phyloP scores from a whole-genome alignment of 2,797 vertebrate species.

The Girardinus metallicus region DNA sequence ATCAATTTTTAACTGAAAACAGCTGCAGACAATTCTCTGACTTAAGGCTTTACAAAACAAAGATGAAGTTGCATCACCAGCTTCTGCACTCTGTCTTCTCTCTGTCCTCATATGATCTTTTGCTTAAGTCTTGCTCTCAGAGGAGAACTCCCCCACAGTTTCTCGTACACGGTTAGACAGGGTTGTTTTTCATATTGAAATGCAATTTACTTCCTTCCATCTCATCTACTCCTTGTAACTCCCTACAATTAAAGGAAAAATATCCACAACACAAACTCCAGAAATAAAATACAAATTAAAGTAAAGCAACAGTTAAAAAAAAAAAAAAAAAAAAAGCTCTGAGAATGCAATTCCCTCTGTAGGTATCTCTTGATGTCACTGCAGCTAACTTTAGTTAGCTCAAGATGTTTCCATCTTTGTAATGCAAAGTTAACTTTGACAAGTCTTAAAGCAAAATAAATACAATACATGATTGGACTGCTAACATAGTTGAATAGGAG shows the following conservation, averaged over 20 bases:
- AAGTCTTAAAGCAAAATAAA: not conserved
- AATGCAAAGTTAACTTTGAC: not conserved
- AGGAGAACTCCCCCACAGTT: constrained; percentile 39
- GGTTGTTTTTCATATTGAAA: constrained; percentile 33
- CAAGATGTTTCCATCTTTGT: not conserved
- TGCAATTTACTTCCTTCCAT: constrained; percentile 24
- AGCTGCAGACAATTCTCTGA: constrained; percentile 50
- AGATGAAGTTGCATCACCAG: constrained; percentile 53
- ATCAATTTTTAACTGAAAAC: constrained; percentile 28
- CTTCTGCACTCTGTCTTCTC: constrained; percentile 14
- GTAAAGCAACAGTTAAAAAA: not conserved
- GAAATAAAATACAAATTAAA: not conserved
- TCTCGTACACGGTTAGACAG: constrained; percentile 18
- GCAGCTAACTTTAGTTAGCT: not conserved
- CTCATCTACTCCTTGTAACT: constrained; percentile 7
- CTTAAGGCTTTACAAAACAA: constrained; percentile 48
- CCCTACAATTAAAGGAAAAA: constrained; percentile 10
- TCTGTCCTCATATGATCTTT: constrained; percentile 35
- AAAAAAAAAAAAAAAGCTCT: not conserved
- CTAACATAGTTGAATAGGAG: not conserved
- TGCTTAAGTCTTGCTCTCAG: constrained; percentile 28
- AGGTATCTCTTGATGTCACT: not conserved
- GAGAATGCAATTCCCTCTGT: not conserved
- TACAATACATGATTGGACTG: not conserved
- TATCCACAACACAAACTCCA: constrained; percentile 15